phyloP scores from a whole-genome alignment of 2,888 invertebrate species.

The Tachystola acroxantha region DNA sequence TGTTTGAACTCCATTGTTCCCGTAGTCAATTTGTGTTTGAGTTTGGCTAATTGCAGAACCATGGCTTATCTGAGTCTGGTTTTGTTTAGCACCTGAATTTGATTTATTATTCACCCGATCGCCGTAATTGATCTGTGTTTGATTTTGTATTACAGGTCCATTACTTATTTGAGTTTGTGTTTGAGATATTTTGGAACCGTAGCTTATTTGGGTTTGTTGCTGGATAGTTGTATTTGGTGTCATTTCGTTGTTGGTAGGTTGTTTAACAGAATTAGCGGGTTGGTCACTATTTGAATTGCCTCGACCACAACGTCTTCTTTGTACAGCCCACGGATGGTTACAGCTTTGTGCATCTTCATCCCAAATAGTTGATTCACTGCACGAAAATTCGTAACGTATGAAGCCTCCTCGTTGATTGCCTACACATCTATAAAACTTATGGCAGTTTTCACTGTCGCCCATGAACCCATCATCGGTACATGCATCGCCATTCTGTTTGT shows the following conservation, averaged over 20 bases:
- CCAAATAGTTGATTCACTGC: conserved; percentile 88
- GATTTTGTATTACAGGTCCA: conserved; percentile 35
- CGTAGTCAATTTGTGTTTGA: conserved; percentile 42
- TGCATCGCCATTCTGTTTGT: conserved; percentile 25
- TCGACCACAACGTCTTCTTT: conserved; percentile 52
- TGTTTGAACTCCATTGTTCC: conserved; percentile 37
- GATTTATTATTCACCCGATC: conserved; percentile 18
- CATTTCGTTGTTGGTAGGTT: conserved; percentile 12
- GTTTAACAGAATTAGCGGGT: conserved; percentile 2
- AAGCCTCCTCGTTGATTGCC: conserved; percentile 79
- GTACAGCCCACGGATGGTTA: conserved; percentile 83
- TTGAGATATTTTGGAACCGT: conserved; percentile 36
- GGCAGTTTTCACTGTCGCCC: conserved; percentile 84
- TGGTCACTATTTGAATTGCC: conserved; percentile 20
- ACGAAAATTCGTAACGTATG: conserved; percentile 84
- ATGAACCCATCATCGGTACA: conserved; percentile 86
- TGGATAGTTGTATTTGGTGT: conserved; percentile 21
- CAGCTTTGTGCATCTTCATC: conserved; percentile 84
- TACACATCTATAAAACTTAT: conserved; percentile 89
- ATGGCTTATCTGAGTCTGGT: conserved; percentile 40
- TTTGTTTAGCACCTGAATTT: conserved; percentile 26
- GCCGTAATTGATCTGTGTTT: conserved; percentile 43
- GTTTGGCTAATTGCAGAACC: conserved; percentile 39
- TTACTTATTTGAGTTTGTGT: conserved; percentile 42
- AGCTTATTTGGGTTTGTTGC: conserved; percentile 38